Evolutionary conservation across 2,888 invertebrate genomes (phyloP), one percentile per base, ranked within the genome.

Genomic region (Amphiduros pacificus): DNA sequence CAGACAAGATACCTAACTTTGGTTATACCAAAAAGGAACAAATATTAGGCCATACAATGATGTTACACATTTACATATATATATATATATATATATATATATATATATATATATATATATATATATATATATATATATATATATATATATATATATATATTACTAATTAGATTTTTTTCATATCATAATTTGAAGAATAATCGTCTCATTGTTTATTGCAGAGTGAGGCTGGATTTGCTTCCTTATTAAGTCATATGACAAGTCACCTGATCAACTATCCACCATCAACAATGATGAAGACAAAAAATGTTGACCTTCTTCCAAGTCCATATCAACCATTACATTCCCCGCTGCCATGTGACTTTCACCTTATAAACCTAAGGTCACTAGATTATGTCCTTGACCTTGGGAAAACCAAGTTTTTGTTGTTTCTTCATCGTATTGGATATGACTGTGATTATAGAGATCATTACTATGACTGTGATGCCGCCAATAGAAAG

Each of bases 261-360:
- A 36, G 48, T n/a, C 55, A 51, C 14, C n/a, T 48, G 27, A 59
- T 62, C 36, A 54, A 54, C 55, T 59, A 53, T 24, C 62, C 58
- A 27, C 41, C 52, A 20, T 22, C 59, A 17, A n/a, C 52, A 14
- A 29, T 27, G 32, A 11, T 60, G 1, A 6, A 27, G 14, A 17
- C 14, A 14, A 48, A n/a, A 17, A 24, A n/a, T 22, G 2, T 17
- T 29, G 32, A 28, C 24, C 29, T 57, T 20, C 32, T 40, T 2
- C 32, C 58, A n/a, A 32, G 32, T 29, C 17, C 57, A 6, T 57
- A 40, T 27, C 51, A 58, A 27, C 60, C 61, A 11, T 32, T 61
- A 9, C 50, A 49, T 26, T 24, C 32, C 24, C 26, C 56, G 11
- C 41, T 61, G 5, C 55, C 55, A 20, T 61, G 61, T 51, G 61